Percentiles rank a stretch among this genome's conserved stretches.
Evolutionary conservation across 2,797 vertebrate species (phyloP).

Genomic region (Parauchenoglanis punctatus): DNA sequence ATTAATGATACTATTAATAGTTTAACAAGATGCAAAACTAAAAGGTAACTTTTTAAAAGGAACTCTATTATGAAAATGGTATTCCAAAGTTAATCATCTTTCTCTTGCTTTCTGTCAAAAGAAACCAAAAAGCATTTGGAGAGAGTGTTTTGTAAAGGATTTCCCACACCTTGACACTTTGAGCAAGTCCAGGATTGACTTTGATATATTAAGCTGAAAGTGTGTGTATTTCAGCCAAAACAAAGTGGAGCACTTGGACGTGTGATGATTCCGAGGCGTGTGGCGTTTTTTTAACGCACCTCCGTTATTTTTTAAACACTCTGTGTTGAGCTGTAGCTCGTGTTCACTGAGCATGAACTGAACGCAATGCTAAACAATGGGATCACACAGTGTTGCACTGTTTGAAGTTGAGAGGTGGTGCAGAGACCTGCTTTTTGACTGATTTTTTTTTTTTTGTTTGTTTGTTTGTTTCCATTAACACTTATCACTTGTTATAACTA

Average conservation of each 20-base stretch:
- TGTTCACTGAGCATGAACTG: conserved; percentile 73
- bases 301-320: conserved; percentile 48
- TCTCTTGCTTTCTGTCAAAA: conserved; percentile 78
- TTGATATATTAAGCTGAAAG: conserved; percentile 77
- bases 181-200: conserved; percentile 74
- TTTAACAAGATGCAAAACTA: conserved; percentile 84
- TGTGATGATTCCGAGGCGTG: conserved; percentile 61
- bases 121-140: conserved; percentile 81
- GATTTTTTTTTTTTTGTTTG: conserved; percentile 61
- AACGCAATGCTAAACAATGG: conserved; percentile 72
- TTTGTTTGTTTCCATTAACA: conserved; percentile 77
- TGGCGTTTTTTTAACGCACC: conserved; percentile 53
- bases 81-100: conserved; percentile 84
- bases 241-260: conserved; percentile 64
- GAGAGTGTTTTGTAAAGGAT: conserved; percentile 75
- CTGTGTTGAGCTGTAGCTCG: conserved; percentile 73
- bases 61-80: conserved; percentile 81
- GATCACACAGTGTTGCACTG: conserved; percentile 79
- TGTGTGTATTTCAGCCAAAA: conserved; percentile 66
- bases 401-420: conserved; percentile 76
- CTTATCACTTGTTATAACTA: conserved; percentile 85
- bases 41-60: conserved; percentile 77
- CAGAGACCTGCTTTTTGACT: conserved; percentile 81
- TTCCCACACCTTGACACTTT: conserved; percentile 75
- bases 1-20: conserved; percentile 80